These are phyloP conservation scores for Thera obeliscata DNA, from an alignment of 2,888 invertebrate species.

Conservation along the genomic window DNA sequence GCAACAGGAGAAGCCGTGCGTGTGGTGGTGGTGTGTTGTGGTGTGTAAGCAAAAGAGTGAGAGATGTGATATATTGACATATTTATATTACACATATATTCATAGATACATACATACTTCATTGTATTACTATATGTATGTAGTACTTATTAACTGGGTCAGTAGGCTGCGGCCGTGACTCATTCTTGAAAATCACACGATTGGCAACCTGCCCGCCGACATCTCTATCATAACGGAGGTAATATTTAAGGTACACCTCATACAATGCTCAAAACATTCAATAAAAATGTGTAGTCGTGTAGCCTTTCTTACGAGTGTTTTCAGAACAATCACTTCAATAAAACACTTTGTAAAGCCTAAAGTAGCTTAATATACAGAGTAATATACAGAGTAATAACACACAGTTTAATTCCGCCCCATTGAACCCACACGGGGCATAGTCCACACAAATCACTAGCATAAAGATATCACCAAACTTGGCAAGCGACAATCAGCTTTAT, in stretches of 20 bases:
- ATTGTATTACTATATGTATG: too few relatives aligned
- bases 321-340: constrained; percentile 1
- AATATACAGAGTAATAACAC: constrained; percentile 2
- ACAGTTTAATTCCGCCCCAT: constrained; percentile 20
- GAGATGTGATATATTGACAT: too few relatives aligned
- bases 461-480: constrained; percentile 21
- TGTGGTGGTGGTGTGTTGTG: too few relatives aligned
- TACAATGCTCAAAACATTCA: neutral
- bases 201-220: constrained; percentile 14
- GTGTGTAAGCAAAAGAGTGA: too few relatives aligned
- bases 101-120: too few relatives aligned
- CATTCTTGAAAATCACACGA: constrained; percentile 17
- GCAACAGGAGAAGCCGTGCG: too few relatives aligned
- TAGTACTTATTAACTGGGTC: constrained; percentile 8
- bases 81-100: too few relatives aligned
- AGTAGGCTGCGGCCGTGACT: constrained; percentile 7
- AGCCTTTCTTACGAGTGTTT: constrained; percentile 4
- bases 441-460: constrained; percentile 26
- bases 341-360: constrained; percentile 22
- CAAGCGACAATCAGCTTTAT: constrained; percentile 18
- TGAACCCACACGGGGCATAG: constrained; percentile 19
- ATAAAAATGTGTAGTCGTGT: neutral
- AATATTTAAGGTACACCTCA: neutral
- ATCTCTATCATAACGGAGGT: neutral
- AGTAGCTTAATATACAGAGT: constrained; percentile 6